These are phyloP conservation scores for Oreocharis arfaki DNA, from an alignment of 2,113 vertebrate species.

Conservation along the genomic window DNA sequence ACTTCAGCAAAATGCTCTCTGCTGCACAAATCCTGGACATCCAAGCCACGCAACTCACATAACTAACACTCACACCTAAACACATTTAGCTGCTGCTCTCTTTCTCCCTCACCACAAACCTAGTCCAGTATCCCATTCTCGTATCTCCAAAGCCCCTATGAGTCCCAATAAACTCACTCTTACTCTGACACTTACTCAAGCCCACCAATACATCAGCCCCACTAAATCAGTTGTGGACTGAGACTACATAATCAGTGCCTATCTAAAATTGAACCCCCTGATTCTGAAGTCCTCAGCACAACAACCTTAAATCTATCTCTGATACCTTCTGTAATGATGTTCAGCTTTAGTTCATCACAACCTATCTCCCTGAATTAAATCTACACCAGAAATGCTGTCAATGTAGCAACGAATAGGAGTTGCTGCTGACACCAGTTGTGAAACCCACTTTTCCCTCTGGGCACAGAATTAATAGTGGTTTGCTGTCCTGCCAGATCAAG, in stretches of 20 bases:
- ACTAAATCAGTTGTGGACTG: not conserved
- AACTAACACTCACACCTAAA: not conserved
- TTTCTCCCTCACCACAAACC: not conserved
- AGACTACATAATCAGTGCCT: not conserved
- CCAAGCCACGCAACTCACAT: not conserved
- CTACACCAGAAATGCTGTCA: not conserved
- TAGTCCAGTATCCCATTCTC: not conserved
- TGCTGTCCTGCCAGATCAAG: not conserved
- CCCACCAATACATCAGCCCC: not conserved
- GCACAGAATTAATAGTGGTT: not conserved
- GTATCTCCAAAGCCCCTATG: not conserved
- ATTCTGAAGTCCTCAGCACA: not conserved
- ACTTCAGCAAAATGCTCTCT: not conserved
- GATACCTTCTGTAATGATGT: not conserved
- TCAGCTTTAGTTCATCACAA: not conserved
- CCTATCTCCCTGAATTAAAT: not conserved
- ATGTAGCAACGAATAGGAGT: not conserved
- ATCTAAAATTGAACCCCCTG: not conserved
- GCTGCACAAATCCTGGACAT: not conserved
- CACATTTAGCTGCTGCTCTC: not conserved
- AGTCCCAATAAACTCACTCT: not conserved
- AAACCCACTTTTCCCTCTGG: not conserved
- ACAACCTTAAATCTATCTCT: not conserved
- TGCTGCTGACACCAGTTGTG: not conserved
- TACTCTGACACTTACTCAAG: not conserved